Evolutionary conservation across 2,113 vertebrate species (phyloP).

Genomic region (Nymphicus hollandicus): DNA sequence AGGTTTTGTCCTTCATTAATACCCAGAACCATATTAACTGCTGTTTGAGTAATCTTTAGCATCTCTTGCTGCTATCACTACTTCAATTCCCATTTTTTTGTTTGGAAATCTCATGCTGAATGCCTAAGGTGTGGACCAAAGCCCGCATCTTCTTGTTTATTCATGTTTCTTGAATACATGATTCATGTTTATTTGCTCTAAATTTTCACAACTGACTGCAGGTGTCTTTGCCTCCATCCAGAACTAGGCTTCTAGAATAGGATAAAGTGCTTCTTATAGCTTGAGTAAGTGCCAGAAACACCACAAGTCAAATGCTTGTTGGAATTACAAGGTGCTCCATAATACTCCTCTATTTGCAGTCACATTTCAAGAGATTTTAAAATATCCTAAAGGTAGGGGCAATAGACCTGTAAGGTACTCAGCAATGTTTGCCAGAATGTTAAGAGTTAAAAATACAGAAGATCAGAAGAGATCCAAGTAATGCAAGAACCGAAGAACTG

Average conservation of each 20-base stretch:
- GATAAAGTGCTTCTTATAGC: not conserved
- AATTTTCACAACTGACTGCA: not conserved
- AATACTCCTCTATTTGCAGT: not conserved
- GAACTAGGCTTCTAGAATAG: not conserved
- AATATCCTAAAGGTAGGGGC: not conserved
- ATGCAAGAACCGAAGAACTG: not conserved
- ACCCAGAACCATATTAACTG: not conserved
- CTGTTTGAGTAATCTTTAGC: accelerated
- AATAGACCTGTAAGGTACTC: not conserved
- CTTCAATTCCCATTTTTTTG: not conserved
- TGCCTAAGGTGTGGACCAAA: not conserved
- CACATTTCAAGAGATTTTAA: not conserved
- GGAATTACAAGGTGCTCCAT: not conserved
- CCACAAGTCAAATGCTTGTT: not conserved
- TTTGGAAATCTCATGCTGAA: not conserved
- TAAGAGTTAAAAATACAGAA: not conserved
- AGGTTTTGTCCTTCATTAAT: not conserved
- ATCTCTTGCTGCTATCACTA: not conserved
- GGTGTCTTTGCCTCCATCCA: not conserved
- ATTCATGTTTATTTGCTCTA: not conserved
- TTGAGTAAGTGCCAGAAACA: not conserved
- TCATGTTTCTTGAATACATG: not conserved
- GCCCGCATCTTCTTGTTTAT: not conserved
- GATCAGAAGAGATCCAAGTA: not conserved
- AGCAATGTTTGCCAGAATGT: not conserved